phyloP scores from a whole-genome alignment of 2,113 vertebrate genomes.

The Heloderma charlesbogerti region DNA sequence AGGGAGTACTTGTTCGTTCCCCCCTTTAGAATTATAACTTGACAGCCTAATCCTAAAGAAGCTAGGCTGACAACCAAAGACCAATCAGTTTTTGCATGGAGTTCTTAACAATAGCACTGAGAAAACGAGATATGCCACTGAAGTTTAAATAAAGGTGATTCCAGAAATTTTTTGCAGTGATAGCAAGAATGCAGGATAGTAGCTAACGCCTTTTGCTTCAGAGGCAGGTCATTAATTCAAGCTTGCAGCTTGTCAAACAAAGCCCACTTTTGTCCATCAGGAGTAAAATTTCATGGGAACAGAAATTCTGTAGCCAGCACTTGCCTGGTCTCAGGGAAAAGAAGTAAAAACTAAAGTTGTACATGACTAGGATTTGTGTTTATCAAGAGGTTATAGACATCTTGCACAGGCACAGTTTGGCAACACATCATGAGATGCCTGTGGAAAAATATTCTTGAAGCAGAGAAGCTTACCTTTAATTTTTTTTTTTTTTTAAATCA shows the following conservation, averaged over 20 bases:
- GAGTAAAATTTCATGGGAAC: background rate
- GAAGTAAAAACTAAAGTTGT: background rate
- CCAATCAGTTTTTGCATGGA: conserved; percentile 10
- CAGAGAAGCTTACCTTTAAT: background rate
- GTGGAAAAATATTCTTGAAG: background rate
- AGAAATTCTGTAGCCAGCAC: background rate
- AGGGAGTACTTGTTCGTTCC: background rate
- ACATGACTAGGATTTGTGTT: background rate
- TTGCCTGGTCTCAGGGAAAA: background rate
- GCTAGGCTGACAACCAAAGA: conserved; percentile 8
- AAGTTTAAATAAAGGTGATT: conserved; percentile 10
- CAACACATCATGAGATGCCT: background rate
- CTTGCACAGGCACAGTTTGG: background rate
- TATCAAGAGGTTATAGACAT: background rate
- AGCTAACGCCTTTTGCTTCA: background rate
- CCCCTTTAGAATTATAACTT: background rate
- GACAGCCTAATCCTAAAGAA: background rate
- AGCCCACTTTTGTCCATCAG: background rate
- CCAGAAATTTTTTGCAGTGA: background rate
- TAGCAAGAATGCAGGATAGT: accelerated
- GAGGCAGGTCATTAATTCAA: background rate
- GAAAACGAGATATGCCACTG: background rate
- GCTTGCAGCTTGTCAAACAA: accelerated
- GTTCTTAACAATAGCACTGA: background rate
- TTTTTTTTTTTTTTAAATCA: no score